Conservation (phyloP, 92 coral and sea anemone genomes). For the Zoanthus gigantus region DNA sequence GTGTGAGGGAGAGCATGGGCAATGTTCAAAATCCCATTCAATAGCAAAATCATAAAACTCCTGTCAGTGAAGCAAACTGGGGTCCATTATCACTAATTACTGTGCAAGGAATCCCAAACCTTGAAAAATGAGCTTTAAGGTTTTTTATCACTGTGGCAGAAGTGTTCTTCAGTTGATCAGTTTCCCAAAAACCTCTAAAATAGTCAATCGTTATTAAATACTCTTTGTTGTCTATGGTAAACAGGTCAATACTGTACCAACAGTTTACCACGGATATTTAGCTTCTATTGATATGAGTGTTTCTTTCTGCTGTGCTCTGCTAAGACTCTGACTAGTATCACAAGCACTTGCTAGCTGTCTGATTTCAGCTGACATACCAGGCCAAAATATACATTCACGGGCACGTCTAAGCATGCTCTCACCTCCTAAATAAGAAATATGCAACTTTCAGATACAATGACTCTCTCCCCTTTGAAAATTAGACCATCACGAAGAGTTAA, state of each 20-base stretch:
- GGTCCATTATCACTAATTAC: conserved; percentile 31
- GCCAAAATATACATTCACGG: conserved; percentile 35
- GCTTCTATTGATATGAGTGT: conserved; percentile 33
- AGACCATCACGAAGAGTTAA: conserved; percentile 16
- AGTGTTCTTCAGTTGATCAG: conserved; percentile 39
- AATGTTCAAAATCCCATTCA: conserved; percentile 41
- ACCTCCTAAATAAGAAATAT: conserved; percentile 19
- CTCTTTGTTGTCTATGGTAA: conserved; percentile 39
- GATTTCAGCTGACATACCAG: conserved; percentile 40
- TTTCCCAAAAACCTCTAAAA: conserved; percentile 50
- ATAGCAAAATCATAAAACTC: conserved; percentile 41
- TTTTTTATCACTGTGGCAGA: conserved; percentile 7
- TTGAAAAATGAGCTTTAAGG: conserved; percentile 26
- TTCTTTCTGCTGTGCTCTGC: conserved; percentile 34
- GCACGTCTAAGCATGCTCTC: conserved; percentile 23
- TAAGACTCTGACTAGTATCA: conserved; percentile 19
- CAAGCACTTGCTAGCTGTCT: conserved; percentile 26
- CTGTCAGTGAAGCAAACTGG: neutral
- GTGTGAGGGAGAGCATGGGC: conserved; percentile 15
- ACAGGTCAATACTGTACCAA: conserved; percentile 35
- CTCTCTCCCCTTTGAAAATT: conserved; percentile 44
- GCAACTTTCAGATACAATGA: conserved; percentile 25
- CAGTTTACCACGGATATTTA: conserved; percentile 42
- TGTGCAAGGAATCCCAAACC: conserved; percentile 23
- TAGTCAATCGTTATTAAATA: conserved; percentile 39